Evolutionary conservation across 2,113 vertebrate genomes (phyloP).

Genomic region (Zosterops pallidus): DNA sequence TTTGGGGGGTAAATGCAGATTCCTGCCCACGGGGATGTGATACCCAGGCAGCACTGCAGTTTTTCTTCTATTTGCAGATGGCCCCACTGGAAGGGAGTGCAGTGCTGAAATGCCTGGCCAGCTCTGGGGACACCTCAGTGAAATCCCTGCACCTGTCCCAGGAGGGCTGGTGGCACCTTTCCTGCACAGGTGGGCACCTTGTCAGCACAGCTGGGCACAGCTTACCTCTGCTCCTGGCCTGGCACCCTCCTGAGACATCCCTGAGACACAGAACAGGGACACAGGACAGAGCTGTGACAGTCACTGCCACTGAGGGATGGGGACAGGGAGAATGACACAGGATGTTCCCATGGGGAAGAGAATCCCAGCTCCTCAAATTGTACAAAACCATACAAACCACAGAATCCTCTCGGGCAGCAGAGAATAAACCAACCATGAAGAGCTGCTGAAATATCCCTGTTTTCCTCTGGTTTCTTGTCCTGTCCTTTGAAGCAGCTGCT

Average conservation of each 20-base stretch:
- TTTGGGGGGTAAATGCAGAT: too few species aligned
- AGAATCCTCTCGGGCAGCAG: neutral
- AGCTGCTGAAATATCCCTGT: neutral
- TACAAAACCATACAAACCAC: neutral
- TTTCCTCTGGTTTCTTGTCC: neutral
- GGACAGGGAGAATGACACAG: neutral
- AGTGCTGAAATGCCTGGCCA: neutral
- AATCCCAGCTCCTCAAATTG: neutral
- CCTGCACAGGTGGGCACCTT: neutral
- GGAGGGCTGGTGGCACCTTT: neutral
- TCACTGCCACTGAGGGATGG: neutral
- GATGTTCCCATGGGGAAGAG: neutral
- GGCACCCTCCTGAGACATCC: neutral
- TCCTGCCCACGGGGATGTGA: too few species aligned
- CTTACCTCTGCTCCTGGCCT: neutral
- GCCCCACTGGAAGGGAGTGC: neutral
- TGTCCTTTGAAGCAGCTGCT: neutral
- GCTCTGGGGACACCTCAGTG: fast-evolving
- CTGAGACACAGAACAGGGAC: neutral
- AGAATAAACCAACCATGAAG: neutral
- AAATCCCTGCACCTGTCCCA: neutral
- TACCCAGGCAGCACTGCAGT: too few species aligned
- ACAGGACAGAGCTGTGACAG: neutral
- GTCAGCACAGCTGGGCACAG: neutral
- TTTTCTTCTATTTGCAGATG: neutral